phyloP scores from a whole-genome alignment of 1,140 invertebrate genomes.

The Solen grandis region DNA sequence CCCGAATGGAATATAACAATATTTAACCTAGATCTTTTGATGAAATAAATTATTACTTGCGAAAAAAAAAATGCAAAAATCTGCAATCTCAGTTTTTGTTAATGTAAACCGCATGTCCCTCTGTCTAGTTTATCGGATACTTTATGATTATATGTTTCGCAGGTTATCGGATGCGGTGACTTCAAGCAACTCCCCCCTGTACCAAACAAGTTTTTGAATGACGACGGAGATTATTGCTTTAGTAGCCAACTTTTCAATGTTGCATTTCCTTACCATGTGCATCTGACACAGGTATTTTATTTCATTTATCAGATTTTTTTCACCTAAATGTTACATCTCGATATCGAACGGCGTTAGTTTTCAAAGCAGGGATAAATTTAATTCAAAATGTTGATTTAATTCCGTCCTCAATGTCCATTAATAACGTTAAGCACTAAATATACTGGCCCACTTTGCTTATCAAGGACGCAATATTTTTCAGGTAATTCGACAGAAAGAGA shows the following conservation, averaged over 20 bases:
- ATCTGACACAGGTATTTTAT: slow-evolving; percentile 1
- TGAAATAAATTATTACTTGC: no score
- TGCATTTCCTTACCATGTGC: slow-evolving; percentile 31
- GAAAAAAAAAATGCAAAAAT: no score
- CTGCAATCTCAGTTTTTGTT: no score
- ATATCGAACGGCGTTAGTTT: background rate
- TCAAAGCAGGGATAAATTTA: background rate
- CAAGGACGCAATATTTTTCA: no score
- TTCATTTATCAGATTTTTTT: no score
- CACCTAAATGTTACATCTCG: background rate
- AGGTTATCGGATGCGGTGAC: slow-evolving; percentile 34
- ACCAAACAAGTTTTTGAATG: slow-evolving; percentile 46
- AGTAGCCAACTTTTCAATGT: slow-evolving; percentile 15
- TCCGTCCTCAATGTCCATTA: background rate
- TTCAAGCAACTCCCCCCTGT: slow-evolving; percentile 48
- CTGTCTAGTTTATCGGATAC: background rate
- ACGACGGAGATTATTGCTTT: slow-evolving; percentile 42
- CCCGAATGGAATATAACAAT: no score
- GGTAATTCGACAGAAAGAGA: slow-evolving; percentile 53
- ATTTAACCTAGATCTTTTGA: no score
- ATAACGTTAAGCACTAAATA: background rate
- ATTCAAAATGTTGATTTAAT: background rate
- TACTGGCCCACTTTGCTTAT: no score
- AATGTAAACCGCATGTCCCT: no score
- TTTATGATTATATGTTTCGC: no score